These are phyloP conservation scores for Junonia oenone DNA, from an alignment of 2,888 invertebrate genomes.

Conservation along the genomic window DNA sequence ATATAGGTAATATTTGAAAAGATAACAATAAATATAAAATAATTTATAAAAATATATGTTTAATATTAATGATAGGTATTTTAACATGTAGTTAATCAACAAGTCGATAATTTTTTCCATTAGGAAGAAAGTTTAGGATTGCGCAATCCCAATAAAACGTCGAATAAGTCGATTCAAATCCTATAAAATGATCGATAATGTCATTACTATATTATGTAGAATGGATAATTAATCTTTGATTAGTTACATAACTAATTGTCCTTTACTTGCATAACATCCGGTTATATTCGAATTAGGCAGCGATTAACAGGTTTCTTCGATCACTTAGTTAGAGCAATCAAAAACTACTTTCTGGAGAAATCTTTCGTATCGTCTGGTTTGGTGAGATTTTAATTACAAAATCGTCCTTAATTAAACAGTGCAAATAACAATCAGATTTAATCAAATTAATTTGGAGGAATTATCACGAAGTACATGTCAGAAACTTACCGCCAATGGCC, in stretches of 20 bases:
- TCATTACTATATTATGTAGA: constrained; percentile 5
- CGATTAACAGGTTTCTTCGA: constrained; percentile 19
- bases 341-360: constrained; percentile 18
- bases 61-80: background rate
- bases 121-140: background rate
- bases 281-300: constrained; percentile 24
- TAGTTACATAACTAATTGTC: constrained; percentile 37
- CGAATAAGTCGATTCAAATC: background rate
- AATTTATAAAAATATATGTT: background rate
- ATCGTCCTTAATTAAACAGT: constrained; percentile 13
- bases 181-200: constrained; percentile 3
- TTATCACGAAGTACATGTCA: background rate
- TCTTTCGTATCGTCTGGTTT: constrained; percentile 17
- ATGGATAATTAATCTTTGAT: constrained; percentile 5
- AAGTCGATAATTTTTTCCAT: background rate
- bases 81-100: background rate
- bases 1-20: background rate
- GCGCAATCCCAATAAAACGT: background rate
- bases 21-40: background rate
- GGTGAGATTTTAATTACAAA: constrained; percentile 13
- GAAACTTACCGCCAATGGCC: constrained; percentile 4
- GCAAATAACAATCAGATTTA: constrained; percentile 6
- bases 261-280: constrained; percentile 35
- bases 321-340: constrained; percentile 13
- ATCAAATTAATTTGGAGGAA: background rate